phyloP scores from a whole-genome alignment of 2,888 invertebrate species.

The Caenorhabditis sp. region DNA sequence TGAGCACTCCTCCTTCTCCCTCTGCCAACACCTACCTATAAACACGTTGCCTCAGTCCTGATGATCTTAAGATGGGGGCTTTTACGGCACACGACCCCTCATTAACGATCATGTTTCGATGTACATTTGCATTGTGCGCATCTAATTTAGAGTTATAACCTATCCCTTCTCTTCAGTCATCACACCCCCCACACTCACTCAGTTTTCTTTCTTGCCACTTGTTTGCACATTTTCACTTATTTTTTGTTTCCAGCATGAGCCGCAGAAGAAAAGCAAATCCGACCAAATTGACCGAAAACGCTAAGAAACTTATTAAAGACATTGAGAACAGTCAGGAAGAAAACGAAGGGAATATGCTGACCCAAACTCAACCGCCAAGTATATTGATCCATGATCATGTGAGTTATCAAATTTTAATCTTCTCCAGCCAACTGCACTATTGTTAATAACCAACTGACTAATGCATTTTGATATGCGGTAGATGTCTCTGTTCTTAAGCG shows the following conservation, averaged over 20 bases:
- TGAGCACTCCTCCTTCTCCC: neutral
- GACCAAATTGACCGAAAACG: conserved; percentile 67
- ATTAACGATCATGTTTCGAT: conserved; percentile 65
- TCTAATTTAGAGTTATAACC: conserved; percentile 58
- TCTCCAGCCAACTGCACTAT: too few species aligned
- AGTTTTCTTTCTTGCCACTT: conserved; percentile 7
- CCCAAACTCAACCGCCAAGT: conserved; percentile 15
- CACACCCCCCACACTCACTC: too few species aligned
- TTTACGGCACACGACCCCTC: conserved; percentile 38
- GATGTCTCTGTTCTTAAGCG: neutral
- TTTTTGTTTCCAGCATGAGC: conserved; percentile 77
- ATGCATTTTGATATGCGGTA: neutral
- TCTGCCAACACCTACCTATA: conserved; percentile 32
- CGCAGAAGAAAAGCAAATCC: conserved; percentile 80
- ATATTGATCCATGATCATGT: conserved; percentile 49
- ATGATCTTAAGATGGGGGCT: conserved; percentile 31
- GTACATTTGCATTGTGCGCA: conserved; percentile 65
- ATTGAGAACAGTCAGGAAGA: conserved; percentile 52
- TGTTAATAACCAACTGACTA: neutral
- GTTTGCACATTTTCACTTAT: conserved; percentile 11
- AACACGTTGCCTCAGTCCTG: conserved; percentile 17
- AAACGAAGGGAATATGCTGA: conserved; percentile 40
- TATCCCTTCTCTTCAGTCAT: conserved; percentile 37
- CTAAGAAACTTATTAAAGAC: conserved; percentile 26
- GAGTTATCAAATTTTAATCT: conserved; percentile 3